These are phyloP conservation scores for Eilema depressum DNA, from an alignment of 2,888 invertebrate species.

Conservation along the genomic window DNA sequence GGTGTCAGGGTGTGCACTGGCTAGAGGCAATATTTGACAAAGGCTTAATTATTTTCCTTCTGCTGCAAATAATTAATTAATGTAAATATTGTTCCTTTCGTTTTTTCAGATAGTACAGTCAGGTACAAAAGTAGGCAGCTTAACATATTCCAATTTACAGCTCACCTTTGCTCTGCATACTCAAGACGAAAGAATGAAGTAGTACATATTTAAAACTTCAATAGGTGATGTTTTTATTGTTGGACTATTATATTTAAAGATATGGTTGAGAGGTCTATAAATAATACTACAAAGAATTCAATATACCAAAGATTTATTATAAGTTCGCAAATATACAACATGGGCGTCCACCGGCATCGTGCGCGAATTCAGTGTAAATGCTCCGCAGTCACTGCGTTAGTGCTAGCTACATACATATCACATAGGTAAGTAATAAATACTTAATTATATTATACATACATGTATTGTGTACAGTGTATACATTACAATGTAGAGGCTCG, in stretches of 20 bases:
- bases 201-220: too few species aligned
- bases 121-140: too few species aligned
- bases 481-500: conserved; percentile 48
- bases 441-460: conserved; percentile 24
- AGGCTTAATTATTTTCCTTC: too few species aligned
- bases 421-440: conserved; percentile 17
- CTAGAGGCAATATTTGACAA: too few species aligned
- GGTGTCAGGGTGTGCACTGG: too few species aligned
- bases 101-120: too few species aligned
- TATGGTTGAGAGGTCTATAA: conserved; percentile 10
- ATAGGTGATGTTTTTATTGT: too few species aligned
- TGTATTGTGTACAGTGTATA: conserved; percentile 20
- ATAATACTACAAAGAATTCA: conserved; percentile 43
- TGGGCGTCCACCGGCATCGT: conserved; percentile 39
- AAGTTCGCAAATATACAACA: conserved; percentile 45
- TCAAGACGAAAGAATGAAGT: too few species aligned
- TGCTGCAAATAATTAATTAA: too few species aligned
- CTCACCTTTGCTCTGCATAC: not conserved
- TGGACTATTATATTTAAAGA: not conserved
- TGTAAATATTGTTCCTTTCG: too few species aligned
- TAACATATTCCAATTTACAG: not conserved
- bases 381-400: conserved; percentile 54
- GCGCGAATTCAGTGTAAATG: conserved; percentile 58
- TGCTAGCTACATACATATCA: conserved; percentile 45
- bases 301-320: conserved; percentile 57